A percentile compares a stretch with the other conserved stretches of the same genome.
Evolutionary conservation across 2,888 invertebrate species (phyloP).

Genomic region (Anagyrus pseudococci): DNA sequence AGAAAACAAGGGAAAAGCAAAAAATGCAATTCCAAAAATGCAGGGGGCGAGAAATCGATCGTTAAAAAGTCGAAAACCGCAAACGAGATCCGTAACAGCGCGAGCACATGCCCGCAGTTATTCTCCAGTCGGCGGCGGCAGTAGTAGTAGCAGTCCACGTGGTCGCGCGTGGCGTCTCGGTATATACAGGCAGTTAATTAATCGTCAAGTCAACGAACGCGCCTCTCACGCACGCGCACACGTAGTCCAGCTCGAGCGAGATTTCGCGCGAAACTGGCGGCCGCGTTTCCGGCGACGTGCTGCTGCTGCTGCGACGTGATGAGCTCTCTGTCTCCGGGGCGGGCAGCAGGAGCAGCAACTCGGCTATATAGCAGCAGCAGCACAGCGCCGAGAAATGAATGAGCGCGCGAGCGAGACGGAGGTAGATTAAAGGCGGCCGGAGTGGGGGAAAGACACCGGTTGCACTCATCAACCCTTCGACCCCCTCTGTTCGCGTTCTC

Average conservation of each 20-base stretch:
- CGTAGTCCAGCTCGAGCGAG: constrained; percentile 51
- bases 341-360: no score
- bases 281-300: constrained; percentile 54
- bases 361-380: constrained; percentile 13
- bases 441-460: constrained; percentile 60
- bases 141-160: no score
- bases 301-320: constrained; percentile 47
- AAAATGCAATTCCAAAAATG: no score
- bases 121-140: no score
- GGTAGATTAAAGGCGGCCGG: constrained; percentile 36
- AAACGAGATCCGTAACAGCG: no score
- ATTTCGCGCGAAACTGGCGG: constrained; percentile 57
- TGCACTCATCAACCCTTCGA: constrained; percentile 61
- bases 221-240: constrained; percentile 18
- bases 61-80: no score
- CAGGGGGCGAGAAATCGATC: no score
- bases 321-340: no score
- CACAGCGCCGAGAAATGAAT: constrained; percentile 36
- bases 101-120: no score
- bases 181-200: no score
- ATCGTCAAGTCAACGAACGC: constrained; percentile 11
- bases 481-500: constrained; percentile 17
- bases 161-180: no score
- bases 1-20: no score
- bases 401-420: constrained; percentile 30